Conservation (phyloP, 2,888 invertebrate genomes). For the Hanleya hanleyi region DNA sequence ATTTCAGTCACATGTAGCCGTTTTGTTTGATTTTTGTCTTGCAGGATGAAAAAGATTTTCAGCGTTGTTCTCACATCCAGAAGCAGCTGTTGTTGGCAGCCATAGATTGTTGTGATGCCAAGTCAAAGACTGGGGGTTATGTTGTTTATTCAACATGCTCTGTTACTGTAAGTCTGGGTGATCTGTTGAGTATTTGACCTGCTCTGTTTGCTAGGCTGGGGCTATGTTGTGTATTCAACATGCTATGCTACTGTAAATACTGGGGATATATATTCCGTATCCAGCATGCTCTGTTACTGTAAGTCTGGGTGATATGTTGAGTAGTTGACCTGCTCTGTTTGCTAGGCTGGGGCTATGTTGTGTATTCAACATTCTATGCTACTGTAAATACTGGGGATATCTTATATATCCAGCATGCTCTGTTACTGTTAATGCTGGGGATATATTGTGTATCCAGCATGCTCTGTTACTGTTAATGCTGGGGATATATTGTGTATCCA, state of each 20-base stretch:
- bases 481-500: slow-evolving; percentile 97
- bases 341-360: slow-evolving; percentile 89
- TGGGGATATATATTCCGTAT: slow-evolving; percentile 97
- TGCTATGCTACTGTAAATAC: slow-evolving; percentile 92
- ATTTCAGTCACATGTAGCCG: background rate
- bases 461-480: slow-evolving; percentile 88
- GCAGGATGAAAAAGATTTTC: slow-evolving; percentile 88
- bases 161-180: slow-evolving; percentile 82
- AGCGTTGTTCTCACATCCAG: slow-evolving; percentile 93
- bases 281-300: slow-evolving; percentile 97
- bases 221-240: slow-evolving; percentile 98
- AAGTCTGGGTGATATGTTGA: slow-evolving; percentile 95
- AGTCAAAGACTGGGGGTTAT: slow-evolving; percentile 93
- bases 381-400: slow-evolving; percentile 87
- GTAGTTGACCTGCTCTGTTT: slow-evolving; percentile 98
- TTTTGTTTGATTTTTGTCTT: slow-evolving; percentile 9
- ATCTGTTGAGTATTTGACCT: background rate
- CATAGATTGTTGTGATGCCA: slow-evolving; percentile 96
- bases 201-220: too few relatives aligned
- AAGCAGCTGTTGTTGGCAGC: slow-evolving; percentile 93
- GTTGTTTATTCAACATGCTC: slow-evolving; percentile 99
- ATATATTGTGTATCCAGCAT: slow-evolving; percentile 98
- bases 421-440: slow-evolving; percentile 87
- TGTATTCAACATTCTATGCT: slow-evolving; percentile 99
- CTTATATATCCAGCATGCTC: slow-evolving; percentile 99